Evolutionary conservation across 2,888 invertebrate species (phyloP), one percentile per base, ranked within the genome.

Genomic region (Drosophila incognita): DNA sequence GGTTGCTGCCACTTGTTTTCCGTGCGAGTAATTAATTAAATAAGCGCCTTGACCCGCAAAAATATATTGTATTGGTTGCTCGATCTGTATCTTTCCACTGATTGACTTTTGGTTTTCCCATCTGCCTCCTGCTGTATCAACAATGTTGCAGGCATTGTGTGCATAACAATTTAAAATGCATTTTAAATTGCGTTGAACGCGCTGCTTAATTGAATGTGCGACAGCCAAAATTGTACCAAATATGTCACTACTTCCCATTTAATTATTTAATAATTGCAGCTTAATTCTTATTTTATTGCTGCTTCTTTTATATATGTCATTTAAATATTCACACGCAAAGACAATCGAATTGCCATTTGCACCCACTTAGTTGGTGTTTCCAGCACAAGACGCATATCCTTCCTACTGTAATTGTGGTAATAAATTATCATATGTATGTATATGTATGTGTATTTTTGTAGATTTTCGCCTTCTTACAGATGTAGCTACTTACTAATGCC

Each of bases 1-100:
- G 46, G 35, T 79, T 65, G 66, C 66, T 53, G 71, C 75, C 88
- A 76, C 79, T 88, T 80, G 72, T 81, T 80, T 65, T 69, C 54
- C 77, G 62, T 24, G 35, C 71, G 69, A 69, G 88, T 85, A 89
- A 89, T 87, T 87, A 89, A 87, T 89, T 87, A 75, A 89, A 89
- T 89, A 82, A 85, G 88, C 80, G 82, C 89, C 89, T 87, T 87
- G 85, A 74, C 75, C 83, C 69, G 76, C 75, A 83, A 75, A 83
- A 75, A 80, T 87, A 82, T 84, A 87, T 83, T 83, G 76, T 85
- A 87, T 83, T 80, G 79, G 69, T 63, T 57, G 67, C 65, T 62
- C 61, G 59, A 31, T 31, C 36, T 64, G 81, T 74, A 80, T 81
- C 78, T 76, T 74, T 78, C 66, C 74, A 69, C 78, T 85, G 89